These are phyloP conservation scores for Phylloscopus trochiloides DNA, from an alignment of 2,113 vertebrate species.

Conservation along the genomic window DNA sequence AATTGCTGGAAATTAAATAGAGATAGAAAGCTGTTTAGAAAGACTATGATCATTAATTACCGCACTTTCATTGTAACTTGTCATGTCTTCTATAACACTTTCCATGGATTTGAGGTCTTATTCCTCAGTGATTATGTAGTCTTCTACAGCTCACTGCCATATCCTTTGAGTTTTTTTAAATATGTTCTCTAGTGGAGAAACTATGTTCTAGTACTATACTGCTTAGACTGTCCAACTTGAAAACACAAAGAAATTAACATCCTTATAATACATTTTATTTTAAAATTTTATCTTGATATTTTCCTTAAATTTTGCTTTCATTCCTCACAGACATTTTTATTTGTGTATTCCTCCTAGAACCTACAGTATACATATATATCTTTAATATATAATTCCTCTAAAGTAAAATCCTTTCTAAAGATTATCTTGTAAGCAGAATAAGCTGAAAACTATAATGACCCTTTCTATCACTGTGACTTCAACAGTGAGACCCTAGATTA, in stretches of 20 bases:
- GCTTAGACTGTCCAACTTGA: not conserved
- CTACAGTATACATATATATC: not conserved
- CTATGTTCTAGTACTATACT: not conserved
- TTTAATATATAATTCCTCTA: not conserved
- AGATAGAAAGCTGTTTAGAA: not conserved
- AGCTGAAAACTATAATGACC: not conserved
- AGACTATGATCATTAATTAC: not conserved
- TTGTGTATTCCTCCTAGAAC: not conserved
- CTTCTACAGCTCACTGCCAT: not conserved
- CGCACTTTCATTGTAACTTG: not conserved
- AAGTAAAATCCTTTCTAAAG: not conserved
- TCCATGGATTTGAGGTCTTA: not conserved
- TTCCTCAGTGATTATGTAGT: not conserved
- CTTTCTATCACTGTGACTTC: not conserved
- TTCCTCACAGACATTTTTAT: not conserved
- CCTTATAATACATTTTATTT: not conserved
- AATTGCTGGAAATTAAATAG: not conserved
- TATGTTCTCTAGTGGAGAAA: not conserved
- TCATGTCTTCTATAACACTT: not conserved
- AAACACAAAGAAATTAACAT: not conserved
- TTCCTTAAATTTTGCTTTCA: not conserved
- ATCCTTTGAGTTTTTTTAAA: not conserved
- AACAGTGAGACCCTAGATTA: not conserved
- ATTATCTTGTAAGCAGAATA: not conserved
- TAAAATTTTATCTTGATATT: not conserved